Evolutionary conservation across 2,797 vertebrate genomes (phyloP).

Genomic region (Microhierax caerulescens): DNA sequence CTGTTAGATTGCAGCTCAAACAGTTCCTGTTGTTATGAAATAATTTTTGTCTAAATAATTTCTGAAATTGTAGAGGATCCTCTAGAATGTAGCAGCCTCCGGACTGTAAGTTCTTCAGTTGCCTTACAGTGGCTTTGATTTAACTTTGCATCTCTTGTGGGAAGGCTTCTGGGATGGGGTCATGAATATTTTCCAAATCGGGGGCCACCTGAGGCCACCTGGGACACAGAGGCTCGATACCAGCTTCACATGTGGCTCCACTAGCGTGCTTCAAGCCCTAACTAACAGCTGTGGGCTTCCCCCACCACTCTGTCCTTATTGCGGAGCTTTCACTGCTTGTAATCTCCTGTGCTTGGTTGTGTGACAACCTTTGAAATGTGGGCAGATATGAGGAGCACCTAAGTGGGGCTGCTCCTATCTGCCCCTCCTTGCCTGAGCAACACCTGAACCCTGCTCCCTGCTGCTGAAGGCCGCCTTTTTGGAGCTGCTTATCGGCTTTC

Average conservation of each 20-base stretch:
- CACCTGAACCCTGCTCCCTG: not conserved
- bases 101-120: not conserved
- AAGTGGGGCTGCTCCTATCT: not conserved
- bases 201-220: not conserved
- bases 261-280: not conserved
- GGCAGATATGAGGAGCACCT: not conserved
- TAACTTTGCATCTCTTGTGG: not conserved
- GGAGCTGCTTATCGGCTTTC: not conserved
- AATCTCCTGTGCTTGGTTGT: not conserved
- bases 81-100: not conserved
- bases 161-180: not conserved
- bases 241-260: not conserved
- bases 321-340: not conserved
- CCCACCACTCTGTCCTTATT: not conserved
- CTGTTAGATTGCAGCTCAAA: not conserved
- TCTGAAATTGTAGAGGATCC: not conserved
- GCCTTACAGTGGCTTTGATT: not conserved
- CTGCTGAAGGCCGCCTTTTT: not conserved
- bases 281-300: not conserved
- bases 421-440: not conserved
- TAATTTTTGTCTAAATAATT: not conserved
- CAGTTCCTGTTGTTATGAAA: not conserved
- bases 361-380: not conserved
- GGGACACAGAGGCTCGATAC: not conserved
- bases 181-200: not conserved